Percentiles rank a stretch among this genome's conserved stretches.
Evolutionary conservation across 2,797 vertebrate species (phyloP).

Genomic region (Neosilurus hyrtlii): DNA sequence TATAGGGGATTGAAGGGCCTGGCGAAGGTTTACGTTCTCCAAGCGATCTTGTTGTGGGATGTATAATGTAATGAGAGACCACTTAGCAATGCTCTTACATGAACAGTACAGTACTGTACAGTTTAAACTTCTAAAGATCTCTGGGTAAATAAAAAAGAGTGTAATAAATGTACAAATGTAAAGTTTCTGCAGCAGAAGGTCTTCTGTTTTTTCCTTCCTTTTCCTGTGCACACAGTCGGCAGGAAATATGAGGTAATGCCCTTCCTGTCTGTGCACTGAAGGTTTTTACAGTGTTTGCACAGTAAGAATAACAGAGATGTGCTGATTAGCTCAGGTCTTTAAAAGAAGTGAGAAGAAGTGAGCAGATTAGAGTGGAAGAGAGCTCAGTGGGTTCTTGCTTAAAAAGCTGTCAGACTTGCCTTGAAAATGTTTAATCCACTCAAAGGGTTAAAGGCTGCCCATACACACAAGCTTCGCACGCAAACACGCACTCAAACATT

Average conservation of each 20-base stretch:
- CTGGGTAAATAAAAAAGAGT: no score
- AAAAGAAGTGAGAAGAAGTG: background rate
- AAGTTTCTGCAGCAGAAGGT: background rate
- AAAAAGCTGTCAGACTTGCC: background rate
- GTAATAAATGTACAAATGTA: no score
- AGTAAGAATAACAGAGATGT: background rate
- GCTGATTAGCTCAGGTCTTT: background rate
- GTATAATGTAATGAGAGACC: no score
- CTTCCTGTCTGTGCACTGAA: background rate
- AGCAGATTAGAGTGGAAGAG: background rate
- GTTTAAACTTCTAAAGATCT: no score
- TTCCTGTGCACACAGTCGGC: background rate
- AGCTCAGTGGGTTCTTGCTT: background rate
- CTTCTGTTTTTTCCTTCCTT: background rate
- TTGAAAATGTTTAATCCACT: conserved; percentile 18
- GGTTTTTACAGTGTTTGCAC: background rate
- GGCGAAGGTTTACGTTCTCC: no score
- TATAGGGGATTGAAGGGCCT: no score
- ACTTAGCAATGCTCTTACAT: no score
- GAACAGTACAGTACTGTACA: no score
- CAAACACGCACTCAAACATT: conserved; percentile 3
- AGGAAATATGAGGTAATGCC: conserved; percentile 10
- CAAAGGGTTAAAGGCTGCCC: background rate
- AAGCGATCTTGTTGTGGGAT: no score
- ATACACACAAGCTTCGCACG: background rate